Percentiles rank a stretch among this genome's conserved stretches.
Conservation (phyloP, 2,113 vertebrate genomes). For the Perognathus longimembris region DNA sequence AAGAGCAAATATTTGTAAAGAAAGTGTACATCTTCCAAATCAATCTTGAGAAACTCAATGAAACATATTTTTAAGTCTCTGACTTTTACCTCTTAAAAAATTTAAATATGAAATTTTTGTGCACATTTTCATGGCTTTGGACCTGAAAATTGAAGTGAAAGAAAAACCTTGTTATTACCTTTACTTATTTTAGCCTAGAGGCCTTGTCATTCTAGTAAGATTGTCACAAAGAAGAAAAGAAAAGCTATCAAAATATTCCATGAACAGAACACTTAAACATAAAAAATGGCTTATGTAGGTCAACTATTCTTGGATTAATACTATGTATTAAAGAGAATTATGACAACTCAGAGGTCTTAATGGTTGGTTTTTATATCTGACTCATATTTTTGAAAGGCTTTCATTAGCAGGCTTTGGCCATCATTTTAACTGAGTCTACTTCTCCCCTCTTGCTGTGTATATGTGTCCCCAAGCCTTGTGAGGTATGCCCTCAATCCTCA, state of each 20-base stretch:
- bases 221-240: conserved; percentile 45
- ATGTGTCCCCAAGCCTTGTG: neutral
- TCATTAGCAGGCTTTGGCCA: conserved; percentile 28
- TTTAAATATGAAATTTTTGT: neutral
- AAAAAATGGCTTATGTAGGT: conserved; percentile 8
- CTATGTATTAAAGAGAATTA: conserved; percentile 39
- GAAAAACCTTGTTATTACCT: neutral
- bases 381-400: conserved; percentile 37
- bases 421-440: conserved; percentile 22
- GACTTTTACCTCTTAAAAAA: conserved; percentile 22
- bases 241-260: conserved; percentile 57
- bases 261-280: conserved; percentile 21
- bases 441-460: neutral
- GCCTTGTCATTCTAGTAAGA: conserved; percentile 53
- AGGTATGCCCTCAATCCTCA: neutral
- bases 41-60: conserved; percentile 26
- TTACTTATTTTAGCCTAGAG: conserved; percentile 36
- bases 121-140: conserved; percentile 12
- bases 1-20: neutral
- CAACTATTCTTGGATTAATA: conserved; percentile 43
- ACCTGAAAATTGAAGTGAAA: conserved; percentile 58
- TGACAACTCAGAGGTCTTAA: neutral
- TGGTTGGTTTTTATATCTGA: neutral
- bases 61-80: conserved; percentile 39
- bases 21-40: neutral